Conservation (phyloP, 2,113 vertebrate genomes). For the Pampusana beccarii region DNA sequence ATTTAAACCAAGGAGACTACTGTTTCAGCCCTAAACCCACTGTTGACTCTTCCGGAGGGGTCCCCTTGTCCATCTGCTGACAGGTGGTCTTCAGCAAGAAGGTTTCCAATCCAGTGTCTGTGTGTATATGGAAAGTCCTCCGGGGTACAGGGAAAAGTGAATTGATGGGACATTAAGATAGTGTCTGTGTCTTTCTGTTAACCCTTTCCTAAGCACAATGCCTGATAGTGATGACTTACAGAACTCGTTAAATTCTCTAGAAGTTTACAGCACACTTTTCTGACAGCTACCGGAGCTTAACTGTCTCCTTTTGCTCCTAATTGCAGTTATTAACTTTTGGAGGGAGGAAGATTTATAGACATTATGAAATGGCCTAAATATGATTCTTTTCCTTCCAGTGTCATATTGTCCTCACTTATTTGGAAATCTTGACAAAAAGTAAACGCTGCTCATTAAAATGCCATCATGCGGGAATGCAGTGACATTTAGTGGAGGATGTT, state of each 20-base stretch:
- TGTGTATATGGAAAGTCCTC: neutral
- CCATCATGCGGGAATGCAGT: neutral
- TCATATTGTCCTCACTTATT: neutral
- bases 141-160: neutral
- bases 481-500: neutral
- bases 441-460: conserved; percentile 46
- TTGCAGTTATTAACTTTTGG: conserved; percentile 35
- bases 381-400: neutral
- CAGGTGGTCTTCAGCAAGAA: neutral
- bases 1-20: neutral
- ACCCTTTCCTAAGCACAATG: neutral
- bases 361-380: neutral
- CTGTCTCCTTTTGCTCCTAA: neutral
- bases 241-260: neutral
- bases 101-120: neutral
- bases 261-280: neutral
- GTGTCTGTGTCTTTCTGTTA: neutral
- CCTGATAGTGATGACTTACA: neutral
- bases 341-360: neutral
- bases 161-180: neutral
- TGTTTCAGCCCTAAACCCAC: neutral
- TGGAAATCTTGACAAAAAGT: neutral
- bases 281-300: neutral
- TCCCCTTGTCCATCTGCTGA: neutral
- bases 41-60: neutral